phyloP scores from a whole-genome alignment of 2,797 vertebrate species.

The Enteromius paludinosus region DNA sequence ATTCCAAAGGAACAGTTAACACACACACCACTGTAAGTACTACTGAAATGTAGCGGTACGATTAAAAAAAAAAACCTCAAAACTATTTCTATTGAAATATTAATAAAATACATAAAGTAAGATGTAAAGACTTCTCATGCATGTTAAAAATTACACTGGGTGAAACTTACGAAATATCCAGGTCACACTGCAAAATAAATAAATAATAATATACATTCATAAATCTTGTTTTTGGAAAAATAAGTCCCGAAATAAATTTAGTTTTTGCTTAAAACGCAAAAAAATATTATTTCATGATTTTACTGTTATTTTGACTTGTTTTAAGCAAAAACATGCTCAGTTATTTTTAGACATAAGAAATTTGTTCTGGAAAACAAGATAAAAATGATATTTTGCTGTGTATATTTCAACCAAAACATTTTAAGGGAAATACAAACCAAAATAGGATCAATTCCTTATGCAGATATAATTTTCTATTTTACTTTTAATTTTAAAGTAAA shows the following conservation, averaged over 20 bases:
- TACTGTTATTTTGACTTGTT: background rate
- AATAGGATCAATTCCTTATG: background rate
- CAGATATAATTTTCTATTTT: background rate
- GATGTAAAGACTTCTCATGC: background rate
- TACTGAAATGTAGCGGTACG: background rate
- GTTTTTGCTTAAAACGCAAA: background rate
- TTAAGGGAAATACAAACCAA: too few species aligned
- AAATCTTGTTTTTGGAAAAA: background rate
- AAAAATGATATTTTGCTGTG: background rate
- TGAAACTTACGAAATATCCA: background rate
- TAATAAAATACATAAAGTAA: background rate
- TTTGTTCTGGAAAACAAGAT: background rate
- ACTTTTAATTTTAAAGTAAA: slow-evolving; percentile 15
- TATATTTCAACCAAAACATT: background rate
- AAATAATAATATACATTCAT: background rate
- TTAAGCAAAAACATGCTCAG: background rate
- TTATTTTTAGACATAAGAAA: background rate
- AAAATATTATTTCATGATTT: too few species aligned
- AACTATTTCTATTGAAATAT: background rate
- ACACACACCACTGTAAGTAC: slow-evolving; percentile 10
- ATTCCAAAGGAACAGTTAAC: slow-evolving; percentile 19
- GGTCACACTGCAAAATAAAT: background rate
- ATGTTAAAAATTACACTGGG: background rate
- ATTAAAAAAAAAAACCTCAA: background rate
- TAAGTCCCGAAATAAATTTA: background rate